Base-by-base conservation (phyloP, 1,140 invertebrate species). In the Papilio glaucus region DNA sequence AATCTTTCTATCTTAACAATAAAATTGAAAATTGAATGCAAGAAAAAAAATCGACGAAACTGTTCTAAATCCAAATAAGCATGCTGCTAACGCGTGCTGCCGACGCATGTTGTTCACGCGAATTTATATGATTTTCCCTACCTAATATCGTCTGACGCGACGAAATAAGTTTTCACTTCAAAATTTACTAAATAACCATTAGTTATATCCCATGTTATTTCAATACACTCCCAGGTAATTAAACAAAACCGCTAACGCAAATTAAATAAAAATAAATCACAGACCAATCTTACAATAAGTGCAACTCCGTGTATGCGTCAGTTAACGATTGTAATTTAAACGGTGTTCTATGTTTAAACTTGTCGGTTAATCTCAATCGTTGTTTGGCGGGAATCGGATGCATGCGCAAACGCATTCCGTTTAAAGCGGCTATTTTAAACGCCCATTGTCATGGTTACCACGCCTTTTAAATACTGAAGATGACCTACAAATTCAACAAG, bases 301-400 rank as follows among this genome's bases (percentile, higher is more conserved):
- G 62, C 62, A 65, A 65, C 15, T 24, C 37, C 8, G 0, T 65
- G 62, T 65, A 65, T 9, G 5, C 33, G 62, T 41, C 9, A n/a
- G 62, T 65, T 65, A 38, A 65, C 62, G 39, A 7, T 3, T 65
- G 62, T 39, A 65, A 65, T 65, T 65, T 65, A 41, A 65, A 65
- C 33, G 37, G 3, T 12, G 62, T 65, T 65, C 62, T 39, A 65
- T 39, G 62, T 65, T 65, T 65, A 37, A 65, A 65, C 61, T 4
- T 33, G 37, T 21, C n/a, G 5, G 61, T 41, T 65, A 65, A 65
- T 65, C 62, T 39, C 33, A 65, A 62, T 62, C 61, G 29, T n/a
- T 33, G 29, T 65, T 41, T 65, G 37, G 37, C 37, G 37, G 62
- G 62, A 65, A 65, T 24, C 33, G 37, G 3, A 65, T n/a, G 21